phyloP scores from a whole-genome alignment of 2,888 invertebrate genomes.

The Blomia tropicalis region DNA sequence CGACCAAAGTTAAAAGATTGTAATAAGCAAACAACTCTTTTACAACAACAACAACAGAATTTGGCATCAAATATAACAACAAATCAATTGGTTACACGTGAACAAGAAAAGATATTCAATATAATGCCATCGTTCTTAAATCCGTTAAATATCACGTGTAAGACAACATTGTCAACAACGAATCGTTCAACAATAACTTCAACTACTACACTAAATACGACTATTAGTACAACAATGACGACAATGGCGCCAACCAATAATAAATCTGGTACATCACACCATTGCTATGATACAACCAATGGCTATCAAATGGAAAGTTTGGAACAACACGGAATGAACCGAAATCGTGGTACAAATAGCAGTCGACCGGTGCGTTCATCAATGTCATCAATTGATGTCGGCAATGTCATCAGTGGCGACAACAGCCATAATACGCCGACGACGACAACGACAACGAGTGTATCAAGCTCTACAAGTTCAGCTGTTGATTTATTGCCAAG shows the following conservation, averaged over 20 bases:
- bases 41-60: not conserved
- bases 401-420: not conserved
- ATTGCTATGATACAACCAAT: not conserved
- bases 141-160: not conserved
- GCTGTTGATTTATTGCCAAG: constrained; percentile 12
- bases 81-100: not conserved
- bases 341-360: too few relatives aligned
- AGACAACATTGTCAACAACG: not conserved
- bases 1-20: too few relatives aligned
- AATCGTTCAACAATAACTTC: not conserved
- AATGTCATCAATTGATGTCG: not conserved
- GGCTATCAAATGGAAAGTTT: too few relatives aligned
- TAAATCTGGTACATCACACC: not conserved
- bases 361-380: not conserved
- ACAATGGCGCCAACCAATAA: not conserved
- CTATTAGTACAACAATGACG: not conserved
- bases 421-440: not conserved
- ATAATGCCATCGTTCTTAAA: constrained; percentile 4
- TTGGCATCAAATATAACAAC: not conserved
- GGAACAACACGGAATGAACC: too few relatives aligned
- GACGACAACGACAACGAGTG: too few relatives aligned
- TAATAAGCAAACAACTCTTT: too few relatives aligned
- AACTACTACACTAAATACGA: not conserved
- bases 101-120: constrained; percentile 3
- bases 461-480: too few relatives aligned